Conservation (phyloP, 2,888 invertebrate genomes). For the Oasisia sp. region DNA sequence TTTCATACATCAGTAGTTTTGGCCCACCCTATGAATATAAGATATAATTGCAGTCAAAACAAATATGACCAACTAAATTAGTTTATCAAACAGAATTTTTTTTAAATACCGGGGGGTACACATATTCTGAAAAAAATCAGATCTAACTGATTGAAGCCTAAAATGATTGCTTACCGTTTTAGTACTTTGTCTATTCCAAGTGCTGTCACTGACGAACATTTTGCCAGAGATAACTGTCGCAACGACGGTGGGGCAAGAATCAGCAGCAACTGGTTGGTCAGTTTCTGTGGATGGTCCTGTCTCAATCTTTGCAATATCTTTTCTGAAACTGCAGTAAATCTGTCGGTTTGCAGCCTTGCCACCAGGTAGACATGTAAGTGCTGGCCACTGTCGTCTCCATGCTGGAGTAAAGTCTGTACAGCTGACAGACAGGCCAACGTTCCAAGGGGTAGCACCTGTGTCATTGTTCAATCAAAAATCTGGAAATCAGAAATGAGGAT, state of each 20-base stretch:
- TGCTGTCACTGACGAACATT: neutral
- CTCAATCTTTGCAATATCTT: neutral
- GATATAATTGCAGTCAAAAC: no score
- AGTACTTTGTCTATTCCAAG: neutral
- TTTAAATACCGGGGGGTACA: neutral
- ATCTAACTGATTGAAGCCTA: neutral
- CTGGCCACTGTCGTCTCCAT: neutral
- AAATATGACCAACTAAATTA: no score
- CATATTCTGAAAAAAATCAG: neutral
- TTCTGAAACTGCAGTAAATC: neutral
- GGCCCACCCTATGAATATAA: no score
- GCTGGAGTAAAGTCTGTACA: neutral
- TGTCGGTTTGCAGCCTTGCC: neutral
- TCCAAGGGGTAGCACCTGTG: neutral
- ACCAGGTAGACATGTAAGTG: neutral
- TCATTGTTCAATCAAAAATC: neutral
- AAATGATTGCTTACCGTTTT: neutral
- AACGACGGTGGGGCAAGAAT: neutral
- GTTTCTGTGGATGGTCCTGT: neutral
- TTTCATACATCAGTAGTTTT: no score
- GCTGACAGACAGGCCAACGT: neutral
- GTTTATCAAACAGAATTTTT: no score
- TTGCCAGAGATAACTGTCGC: neutral
- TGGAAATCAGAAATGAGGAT: neutral
- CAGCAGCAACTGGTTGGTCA: neutral